Conservation (phyloP, 2,113 vertebrate genomes). For the Mesoclemmys tuberculata region DNA sequence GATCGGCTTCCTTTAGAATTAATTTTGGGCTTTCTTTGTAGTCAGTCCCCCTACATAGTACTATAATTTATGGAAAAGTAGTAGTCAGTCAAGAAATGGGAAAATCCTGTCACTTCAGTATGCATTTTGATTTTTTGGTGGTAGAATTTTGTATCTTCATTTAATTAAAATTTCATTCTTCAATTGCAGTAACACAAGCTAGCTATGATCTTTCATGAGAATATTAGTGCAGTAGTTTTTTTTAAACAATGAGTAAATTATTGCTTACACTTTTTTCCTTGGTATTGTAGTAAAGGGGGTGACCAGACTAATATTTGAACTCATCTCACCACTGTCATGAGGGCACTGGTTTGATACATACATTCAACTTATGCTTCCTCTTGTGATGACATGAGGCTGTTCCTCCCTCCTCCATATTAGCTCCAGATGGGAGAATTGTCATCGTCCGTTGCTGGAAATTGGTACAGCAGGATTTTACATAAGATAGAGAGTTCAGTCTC, state of each 20-base stretch:
- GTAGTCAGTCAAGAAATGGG: not conserved
- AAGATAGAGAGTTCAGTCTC: not conserved
- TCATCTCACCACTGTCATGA: fast-evolving
- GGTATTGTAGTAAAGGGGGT: not conserved
- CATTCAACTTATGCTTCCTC: not conserved
- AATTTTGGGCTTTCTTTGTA: not conserved
- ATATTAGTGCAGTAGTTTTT: not conserved
- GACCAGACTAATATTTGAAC: not conserved
- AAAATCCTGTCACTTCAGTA: not conserved
- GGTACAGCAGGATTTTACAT: not conserved
- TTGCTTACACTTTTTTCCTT: not conserved
- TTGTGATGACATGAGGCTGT: not conserved
- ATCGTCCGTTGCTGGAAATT: not conserved
- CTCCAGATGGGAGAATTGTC: not conserved
- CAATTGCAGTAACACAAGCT: not conserved
- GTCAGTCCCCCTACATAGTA: not conserved
- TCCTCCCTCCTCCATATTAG: not conserved
- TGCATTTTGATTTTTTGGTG: not conserved
- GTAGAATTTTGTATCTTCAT: not conserved
- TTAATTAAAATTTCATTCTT: not conserved
- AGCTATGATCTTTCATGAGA: not conserved
- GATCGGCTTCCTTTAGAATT: not conserved
- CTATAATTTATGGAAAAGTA: not conserved
- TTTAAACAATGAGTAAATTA: not conserved
- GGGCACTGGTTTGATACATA: not conserved